These are phyloP conservation scores for Upupa epops DNA, from an alignment of 2,113 vertebrate species.

Conservation along the genomic window DNA sequence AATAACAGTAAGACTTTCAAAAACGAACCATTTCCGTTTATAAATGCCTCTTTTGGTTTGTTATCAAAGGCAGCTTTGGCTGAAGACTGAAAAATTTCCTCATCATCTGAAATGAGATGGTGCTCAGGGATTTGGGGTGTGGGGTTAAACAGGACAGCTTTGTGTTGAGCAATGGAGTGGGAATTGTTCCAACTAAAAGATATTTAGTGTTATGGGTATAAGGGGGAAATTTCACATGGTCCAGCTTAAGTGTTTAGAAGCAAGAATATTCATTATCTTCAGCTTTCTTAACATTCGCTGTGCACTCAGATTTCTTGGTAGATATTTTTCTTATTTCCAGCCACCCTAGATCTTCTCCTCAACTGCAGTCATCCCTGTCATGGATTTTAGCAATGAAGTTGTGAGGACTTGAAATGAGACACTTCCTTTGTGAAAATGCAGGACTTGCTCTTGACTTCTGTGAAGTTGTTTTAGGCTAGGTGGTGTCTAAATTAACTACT, in stretches of 20 bases:
- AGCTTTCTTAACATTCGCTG: neutral
- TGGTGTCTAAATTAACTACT: neutral
- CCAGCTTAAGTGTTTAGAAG: neutral
- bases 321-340: neutral
- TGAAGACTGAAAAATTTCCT: neutral
- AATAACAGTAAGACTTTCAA: constrained; percentile 27
- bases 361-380: neutral
- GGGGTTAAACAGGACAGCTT: neutral
- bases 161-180: neutral
- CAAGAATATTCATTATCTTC: neutral
- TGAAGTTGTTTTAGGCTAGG: neutral
- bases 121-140: neutral
- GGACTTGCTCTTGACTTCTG: neutral
- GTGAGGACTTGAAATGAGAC: neutral
- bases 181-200: neutral
- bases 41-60: constrained; percentile 35
- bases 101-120: neutral
- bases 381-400: neutral
- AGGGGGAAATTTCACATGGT: neutral
- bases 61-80: constrained; percentile 22
- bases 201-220: neutral
- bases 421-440: neutral
- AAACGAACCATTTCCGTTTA: constrained; percentile 15
- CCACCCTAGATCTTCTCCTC: neutral
- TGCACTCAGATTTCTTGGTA: neutral